These are phyloP conservation scores for Sitodiplosis mosellana DNA, from an alignment of 1,140 invertebrate species.

Conservation along the genomic window DNA sequence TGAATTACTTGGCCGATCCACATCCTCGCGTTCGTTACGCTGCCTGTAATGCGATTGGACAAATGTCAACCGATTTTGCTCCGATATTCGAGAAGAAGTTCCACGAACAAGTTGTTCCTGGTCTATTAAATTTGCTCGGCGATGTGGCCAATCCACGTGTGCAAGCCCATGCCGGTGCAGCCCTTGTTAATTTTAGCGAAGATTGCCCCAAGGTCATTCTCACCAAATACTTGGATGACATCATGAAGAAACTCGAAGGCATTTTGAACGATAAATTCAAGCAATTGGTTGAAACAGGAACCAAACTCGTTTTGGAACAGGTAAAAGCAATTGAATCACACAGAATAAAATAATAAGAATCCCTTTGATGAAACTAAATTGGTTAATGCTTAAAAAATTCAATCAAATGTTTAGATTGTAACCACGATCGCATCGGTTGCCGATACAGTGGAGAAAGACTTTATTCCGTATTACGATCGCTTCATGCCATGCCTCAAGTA, in stretches of 20 bases:
- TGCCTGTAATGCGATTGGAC: conserved; percentile 96
- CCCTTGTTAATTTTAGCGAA: conserved; percentile 97
- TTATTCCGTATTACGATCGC: conserved; percentile 62
- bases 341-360: not conserved
- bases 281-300: conserved; percentile 82
- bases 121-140: conserved; percentile 74
- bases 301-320: conserved; percentile 93
- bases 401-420: conserved; percentile 34
- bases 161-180: conserved; percentile 82
- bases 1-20: conserved; percentile 73
- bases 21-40: conserved; percentile 48
- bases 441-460: conserved; percentile 96
- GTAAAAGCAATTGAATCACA: conserved; percentile 25
- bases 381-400: too few species aligned
- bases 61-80: conserved; percentile 98
- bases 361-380: not conserved
- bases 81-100: conserved; percentile 95
- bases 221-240: conserved; percentile 70
- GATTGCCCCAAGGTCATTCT: conserved; percentile 93
- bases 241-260: conserved; percentile 80
- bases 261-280: conserved; percentile 87
- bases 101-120: conserved; percentile 83
- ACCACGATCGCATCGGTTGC: conserved; percentile 97
- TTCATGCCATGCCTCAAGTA: conserved; percentile 95
- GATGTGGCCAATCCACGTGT: conserved; percentile 85